These are phyloP conservation scores for Cyprinella venusta DNA, from an alignment of 2,797 vertebrate species.

Conservation along the genomic window DNA sequence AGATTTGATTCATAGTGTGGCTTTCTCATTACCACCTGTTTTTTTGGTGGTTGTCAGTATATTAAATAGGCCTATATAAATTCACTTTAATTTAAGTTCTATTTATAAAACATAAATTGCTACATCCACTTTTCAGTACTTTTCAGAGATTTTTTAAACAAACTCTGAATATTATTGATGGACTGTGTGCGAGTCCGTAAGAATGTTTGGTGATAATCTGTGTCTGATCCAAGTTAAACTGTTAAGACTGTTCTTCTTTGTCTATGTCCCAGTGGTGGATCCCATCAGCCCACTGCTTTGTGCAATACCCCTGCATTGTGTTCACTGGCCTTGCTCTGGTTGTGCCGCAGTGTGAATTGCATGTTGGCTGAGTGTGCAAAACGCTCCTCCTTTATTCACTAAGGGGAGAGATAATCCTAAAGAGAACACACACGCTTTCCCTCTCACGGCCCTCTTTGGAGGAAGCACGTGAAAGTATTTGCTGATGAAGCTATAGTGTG, in stretches of 20 bases:
- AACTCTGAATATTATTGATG: background rate
- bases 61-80: no score
- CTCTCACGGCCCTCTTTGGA: background rate
- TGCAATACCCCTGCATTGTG: conserved; percentile 1
- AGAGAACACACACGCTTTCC: background rate
- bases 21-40: background rate
- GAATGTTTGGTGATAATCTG: background rate
- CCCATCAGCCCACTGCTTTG: background rate
- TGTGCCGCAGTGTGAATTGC: conserved; percentile 40
- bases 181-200: no score
- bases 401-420: conserved; percentile 14
- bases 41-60: no score
- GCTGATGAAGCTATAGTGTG: conserved; percentile 43
- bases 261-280: background rate
- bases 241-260: background rate
- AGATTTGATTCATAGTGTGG: background rate
- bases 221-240: conserved; percentile 4
- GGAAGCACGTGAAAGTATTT: conserved; percentile 45
- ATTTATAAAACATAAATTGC: background rate
- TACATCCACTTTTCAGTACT: background rate
- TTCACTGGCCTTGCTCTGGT: conserved; percentile 11
- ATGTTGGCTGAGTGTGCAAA: conserved; percentile 54
- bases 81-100: no score
- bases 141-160: background rate
- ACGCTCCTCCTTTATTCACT: conserved; percentile 49